A percentile compares a stretch with the other conserved stretches of the same genome.
phyloP scores from a whole-genome alignment of 2,113 vertebrate genomes.

The Paratilapia polleni region DNA sequence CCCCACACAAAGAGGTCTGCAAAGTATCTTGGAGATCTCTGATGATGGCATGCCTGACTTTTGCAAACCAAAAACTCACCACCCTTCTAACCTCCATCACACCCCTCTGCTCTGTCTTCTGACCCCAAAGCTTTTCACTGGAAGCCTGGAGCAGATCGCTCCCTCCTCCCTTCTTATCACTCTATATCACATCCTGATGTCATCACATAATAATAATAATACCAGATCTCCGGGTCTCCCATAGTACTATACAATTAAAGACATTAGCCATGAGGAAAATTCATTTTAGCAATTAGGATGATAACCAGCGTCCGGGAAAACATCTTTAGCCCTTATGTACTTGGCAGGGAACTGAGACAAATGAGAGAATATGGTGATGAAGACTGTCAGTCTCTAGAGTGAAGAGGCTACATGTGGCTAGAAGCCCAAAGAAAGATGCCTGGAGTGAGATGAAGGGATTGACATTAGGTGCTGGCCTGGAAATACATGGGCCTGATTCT shows the following conservation, averaged over 20 bases:
- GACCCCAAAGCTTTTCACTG: slow-evolving; percentile 3
- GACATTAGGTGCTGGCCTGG: slow-evolving; percentile 49
- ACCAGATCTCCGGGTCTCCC: slow-evolving; percentile 29
- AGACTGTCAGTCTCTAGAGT: neutral
- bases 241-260: slow-evolving; percentile 12
- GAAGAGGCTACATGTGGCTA: neutral
- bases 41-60: slow-evolving; percentile 19
- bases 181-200: slow-evolving; percentile 57
- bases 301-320: slow-evolving; percentile 27
- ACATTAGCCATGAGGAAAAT: slow-evolving; percentile 45
- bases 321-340: slow-evolving; percentile 9
- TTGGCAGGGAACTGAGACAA: slow-evolving; percentile 1
- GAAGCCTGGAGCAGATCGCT: neutral
- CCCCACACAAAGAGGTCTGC: neutral
- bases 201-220: slow-evolving; percentile 40
- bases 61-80: neutral
- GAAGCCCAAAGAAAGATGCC: slow-evolving; percentile 23
- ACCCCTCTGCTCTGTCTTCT: neutral
- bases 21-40: neutral
- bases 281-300: slow-evolving; percentile 41
- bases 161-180: slow-evolving; percentile 44
- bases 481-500: slow-evolving; percentile 9
- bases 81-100: neutral
- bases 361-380: slow-evolving; percentile 18
- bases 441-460: slow-evolving; percentile 39